Evolutionary conservation across 2,113 vertebrate species (phyloP).

Genomic region (Pelecanoides urinatrix): DNA sequence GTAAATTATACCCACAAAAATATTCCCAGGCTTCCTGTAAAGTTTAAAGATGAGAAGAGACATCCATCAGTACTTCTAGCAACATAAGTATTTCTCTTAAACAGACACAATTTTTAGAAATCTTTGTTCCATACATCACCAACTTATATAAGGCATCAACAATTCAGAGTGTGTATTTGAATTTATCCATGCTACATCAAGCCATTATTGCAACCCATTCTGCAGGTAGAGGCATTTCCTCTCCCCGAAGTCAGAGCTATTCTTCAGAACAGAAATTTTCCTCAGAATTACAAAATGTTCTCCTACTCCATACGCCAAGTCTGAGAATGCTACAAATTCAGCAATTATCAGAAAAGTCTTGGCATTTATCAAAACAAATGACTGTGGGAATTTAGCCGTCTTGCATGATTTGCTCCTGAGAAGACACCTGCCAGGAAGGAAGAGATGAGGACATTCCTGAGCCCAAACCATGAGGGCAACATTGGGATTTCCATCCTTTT

Average conservation of each 20-base stretch:
- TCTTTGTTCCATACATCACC: neutral
- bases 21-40: neutral
- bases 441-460: neutral
- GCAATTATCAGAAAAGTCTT: neutral
- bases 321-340: neutral
- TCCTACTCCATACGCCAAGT: neutral
- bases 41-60: neutral
- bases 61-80: neutral
- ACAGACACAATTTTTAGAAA: neutral
- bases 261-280: neutral
- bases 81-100: neutral
- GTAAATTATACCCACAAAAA: neutral
- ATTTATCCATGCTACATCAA: neutral
- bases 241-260: neutral
- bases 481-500: neutral
- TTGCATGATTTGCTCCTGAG: neutral
- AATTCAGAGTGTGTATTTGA: neutral
- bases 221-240: neutral
- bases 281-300: neutral
- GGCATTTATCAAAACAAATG: neutral
- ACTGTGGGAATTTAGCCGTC: neutral
- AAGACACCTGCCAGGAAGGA: neutral
- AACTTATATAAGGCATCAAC: neutral
- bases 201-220: neutral
- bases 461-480: neutral